These are phyloP conservation scores for Papilio aristodemus DNA, from an alignment of 1,140 invertebrate species.

Conservation along the genomic window DNA sequence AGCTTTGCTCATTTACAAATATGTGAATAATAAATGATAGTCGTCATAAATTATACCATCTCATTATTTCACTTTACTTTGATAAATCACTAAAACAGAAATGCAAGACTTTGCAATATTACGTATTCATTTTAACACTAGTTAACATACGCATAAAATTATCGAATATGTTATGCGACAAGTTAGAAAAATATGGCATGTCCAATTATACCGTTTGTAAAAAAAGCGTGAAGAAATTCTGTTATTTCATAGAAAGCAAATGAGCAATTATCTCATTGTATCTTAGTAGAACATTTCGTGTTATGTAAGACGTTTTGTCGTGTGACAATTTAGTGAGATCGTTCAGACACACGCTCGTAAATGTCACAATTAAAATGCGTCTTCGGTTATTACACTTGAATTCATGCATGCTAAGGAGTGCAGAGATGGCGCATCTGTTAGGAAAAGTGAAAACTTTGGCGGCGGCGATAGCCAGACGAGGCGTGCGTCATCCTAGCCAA, in stretches of 20 bases:
- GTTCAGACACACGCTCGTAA: constrained; percentile 52
- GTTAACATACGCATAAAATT: constrained; percentile 24
- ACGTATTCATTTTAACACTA: constrained; percentile 14
- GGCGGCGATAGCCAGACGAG: constrained; percentile 33
- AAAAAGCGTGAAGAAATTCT: neutral
- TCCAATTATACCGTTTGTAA: neutral
- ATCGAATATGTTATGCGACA: neutral
- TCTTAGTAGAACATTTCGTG: constrained; percentile 14
- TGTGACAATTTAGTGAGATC: constrained; percentile 59
- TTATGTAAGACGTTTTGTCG: constrained; percentile 37
- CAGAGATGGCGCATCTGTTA: constrained; percentile 49
- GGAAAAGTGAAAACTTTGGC: constrained; percentile 59
- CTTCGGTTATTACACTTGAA: constrained; percentile 71
- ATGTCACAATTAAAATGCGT: constrained; percentile 60
- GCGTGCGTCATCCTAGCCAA: constrained; percentile 36
- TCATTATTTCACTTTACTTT: neutral
- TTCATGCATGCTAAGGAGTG: constrained; percentile 57
- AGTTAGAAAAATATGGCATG: constrained; percentile 5
- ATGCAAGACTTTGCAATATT: neutral
- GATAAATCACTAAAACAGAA: constrained; percentile 16
- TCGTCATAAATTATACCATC: constrained; percentile 6
- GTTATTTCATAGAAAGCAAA: constrained; percentile 2
- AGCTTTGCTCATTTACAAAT: constrained; percentile 5
- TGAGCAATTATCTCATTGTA: neutral
- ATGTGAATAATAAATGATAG: neutral